Conservation (phyloP, 2,797 vertebrate genomes). For the Chelon auratus region DNA sequence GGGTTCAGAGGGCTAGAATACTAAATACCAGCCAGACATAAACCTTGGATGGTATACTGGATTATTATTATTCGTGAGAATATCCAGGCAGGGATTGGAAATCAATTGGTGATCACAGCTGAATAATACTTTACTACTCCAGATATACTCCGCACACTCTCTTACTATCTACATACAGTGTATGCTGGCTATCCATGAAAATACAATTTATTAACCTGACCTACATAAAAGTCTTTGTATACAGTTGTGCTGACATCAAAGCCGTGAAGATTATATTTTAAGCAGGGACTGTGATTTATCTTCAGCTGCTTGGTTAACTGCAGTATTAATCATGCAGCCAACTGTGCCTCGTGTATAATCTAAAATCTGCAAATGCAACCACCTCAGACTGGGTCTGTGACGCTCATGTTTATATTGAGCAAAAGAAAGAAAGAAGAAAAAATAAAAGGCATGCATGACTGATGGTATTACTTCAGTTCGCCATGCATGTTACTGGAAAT, state of each 20-base stretch:
- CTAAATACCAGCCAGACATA: background rate
- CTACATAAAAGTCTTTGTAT: slow-evolving; percentile 79
- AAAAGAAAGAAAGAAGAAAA: slow-evolving; percentile 5
- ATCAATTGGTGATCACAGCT: slow-evolving; percentile 1
- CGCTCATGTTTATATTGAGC: slow-evolving; percentile 54
- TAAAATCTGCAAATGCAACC: slow-evolving; percentile 72
- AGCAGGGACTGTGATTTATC: slow-evolving; percentile 78
- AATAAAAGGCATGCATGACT: background rate
- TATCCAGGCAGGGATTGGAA: background rate
- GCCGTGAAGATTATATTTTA: slow-evolving; percentile 77
- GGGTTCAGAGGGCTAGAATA: background rate
- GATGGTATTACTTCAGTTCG: slow-evolving; percentile 10
- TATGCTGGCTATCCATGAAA: slow-evolving; percentile 47
- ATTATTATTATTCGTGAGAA: slow-evolving; percentile 11
- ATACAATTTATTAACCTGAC: slow-evolving; percentile 76
- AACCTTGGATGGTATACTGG: background rate
- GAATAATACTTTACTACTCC: slow-evolving; percentile 13
- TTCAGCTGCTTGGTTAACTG: slow-evolving; percentile 72
- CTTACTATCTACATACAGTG: slow-evolving; percentile 19
- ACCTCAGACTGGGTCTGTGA: slow-evolving; percentile 35
- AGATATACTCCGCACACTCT: slow-evolving; percentile 3
- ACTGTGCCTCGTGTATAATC: slow-evolving; percentile 62
- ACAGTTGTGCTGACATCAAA: slow-evolving; percentile 77
- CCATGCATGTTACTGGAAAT: background rate
- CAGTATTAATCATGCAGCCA: slow-evolving; percentile 78